Evolutionary conservation across 2,888 invertebrate genomes (phyloP), one percentile per base, ranked within the genome.

Genomic region (Amaurobius ferox): DNA sequence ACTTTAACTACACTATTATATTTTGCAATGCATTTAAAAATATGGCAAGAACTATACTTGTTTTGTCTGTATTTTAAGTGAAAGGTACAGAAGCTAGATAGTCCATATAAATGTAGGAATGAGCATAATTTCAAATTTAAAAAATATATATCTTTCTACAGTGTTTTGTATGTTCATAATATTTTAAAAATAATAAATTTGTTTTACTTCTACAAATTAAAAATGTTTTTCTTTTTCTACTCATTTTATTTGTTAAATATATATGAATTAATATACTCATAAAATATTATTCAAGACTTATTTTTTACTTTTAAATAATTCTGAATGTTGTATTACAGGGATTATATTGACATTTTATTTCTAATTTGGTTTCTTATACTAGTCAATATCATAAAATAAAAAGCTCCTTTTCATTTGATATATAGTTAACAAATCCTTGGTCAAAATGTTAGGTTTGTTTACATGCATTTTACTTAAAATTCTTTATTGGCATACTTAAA

Each of bases 101-200:
- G 35, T 7, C 9, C 35, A 35, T 9, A 35, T 7, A 7, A 35
- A 7, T 35, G 9, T 35, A 35, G 35, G 35, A 55, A 55, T 55
- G 55, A 55, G 55, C 55, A 55, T 55, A 55, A 55, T 55, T 55
- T 55, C 55, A 55, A 55, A 55, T 55, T 55, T 1, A 55, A 55
- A n/a, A n/a, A n/a, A n/a, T n/a, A n/a, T n/a, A n/a, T n/a, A n/a
- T n/a, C n/a, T n/a, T n/a, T n/a, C n/a, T n/a, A n/a, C n/a, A n/a
- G n/a, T n/a, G n/a, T n/a, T n/a, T n/a, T n/a, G n/a, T n/a, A n/a
- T n/a, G n/a, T n/a, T n/a, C n/a, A n/a, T n/a, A n/a, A n/a, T n/a
- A n/a, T n/a, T n/a, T n/a, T n/a, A n/a, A n/a, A n/a, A n/a, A n/a
- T n/a, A 16, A 44, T 44, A 16, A 16, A 44, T 44, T 7, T 44